Percentiles rank a stretch among this genome's conserved stretches.
phyloP scores from a whole-genome alignment of 1,140 invertebrate genomes.

The Bilobella aurantiaca region DNA sequence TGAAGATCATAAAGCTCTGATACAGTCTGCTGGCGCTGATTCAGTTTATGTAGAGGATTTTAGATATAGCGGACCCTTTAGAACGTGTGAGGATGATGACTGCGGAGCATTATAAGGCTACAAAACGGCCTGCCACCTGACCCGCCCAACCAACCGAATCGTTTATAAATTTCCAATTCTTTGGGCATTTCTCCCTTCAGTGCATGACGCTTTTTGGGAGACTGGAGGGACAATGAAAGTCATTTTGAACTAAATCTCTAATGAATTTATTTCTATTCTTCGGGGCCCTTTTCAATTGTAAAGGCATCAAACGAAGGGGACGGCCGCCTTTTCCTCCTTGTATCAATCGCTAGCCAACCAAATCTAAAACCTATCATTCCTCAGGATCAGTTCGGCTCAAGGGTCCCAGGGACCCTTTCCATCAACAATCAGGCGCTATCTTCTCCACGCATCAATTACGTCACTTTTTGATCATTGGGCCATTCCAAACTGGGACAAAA shows the following conservation, averaged over 20 bases:
- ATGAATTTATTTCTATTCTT: slow-evolving; percentile 32
- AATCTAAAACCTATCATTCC: slow-evolving; percentile 5
- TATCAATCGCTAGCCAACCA: slow-evolving; percentile 1
- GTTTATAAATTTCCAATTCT: slow-evolving; percentile 34
- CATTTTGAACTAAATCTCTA: slow-evolving; percentile 33
- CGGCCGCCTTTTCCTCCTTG: no score
- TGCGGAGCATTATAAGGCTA: not conserved
- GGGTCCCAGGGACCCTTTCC: no score
- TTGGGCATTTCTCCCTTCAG: slow-evolving; percentile 26
- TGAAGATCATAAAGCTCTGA: no score
- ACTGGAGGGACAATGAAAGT: slow-evolving; percentile 23
- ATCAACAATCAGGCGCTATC: no score
- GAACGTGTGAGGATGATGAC: slow-evolving; percentile 4
- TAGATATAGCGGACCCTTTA: no score
- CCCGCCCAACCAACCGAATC: slow-evolving; percentile 22
- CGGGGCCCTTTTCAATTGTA: not conserved
- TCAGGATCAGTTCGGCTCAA: not conserved
- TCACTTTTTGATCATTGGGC: no score
- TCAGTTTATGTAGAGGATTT: no score
- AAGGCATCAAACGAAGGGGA: not conserved
- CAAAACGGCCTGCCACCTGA: not conserved
- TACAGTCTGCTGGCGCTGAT: no score
- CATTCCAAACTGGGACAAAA: no score
- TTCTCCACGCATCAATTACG: no score
- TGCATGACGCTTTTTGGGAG: slow-evolving; percentile 16